Evolutionary conservation across 2,888 invertebrate species (phyloP).

Genomic region (Dendrolimus pini): DNA sequence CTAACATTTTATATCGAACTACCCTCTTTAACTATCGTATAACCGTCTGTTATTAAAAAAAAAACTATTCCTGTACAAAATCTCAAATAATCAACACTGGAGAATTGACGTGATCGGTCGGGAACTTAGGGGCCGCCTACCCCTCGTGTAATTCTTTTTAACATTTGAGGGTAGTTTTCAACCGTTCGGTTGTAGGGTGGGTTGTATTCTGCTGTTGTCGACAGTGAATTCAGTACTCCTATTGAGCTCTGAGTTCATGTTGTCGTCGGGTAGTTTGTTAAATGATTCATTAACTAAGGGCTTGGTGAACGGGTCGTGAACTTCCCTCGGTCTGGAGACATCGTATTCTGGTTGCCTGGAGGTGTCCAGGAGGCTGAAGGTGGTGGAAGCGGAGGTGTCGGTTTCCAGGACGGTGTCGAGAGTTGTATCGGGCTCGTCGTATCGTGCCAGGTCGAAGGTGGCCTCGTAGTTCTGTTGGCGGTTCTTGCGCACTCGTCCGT

Average conservation of each 20-base stretch:
- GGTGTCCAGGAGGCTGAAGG: slow-evolving; percentile 45
- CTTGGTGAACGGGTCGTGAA: slow-evolving; percentile 18
- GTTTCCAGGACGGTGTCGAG: slow-evolving; percentile 42
- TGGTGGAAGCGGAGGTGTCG: slow-evolving; percentile 24
- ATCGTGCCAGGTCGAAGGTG: slow-evolving; percentile 50
- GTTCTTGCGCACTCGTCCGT: slow-evolving; percentile 47
- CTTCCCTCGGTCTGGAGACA: slow-evolving; percentile 10
- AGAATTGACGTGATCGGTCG: slow-evolving; percentile 31
- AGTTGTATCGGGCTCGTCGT: slow-evolving; percentile 45
- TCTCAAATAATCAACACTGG: slow-evolving; percentile 41
- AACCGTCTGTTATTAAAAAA: slow-evolving; percentile 29
- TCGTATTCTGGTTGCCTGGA: slow-evolving; percentile 41
- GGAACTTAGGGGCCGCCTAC: slow-evolving; percentile 52
- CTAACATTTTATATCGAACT: slow-evolving; percentile 16
- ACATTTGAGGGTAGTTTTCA: slow-evolving; percentile 28
- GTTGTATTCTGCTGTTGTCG: slow-evolving; percentile 59
- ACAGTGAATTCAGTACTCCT: slow-evolving; percentile 35
- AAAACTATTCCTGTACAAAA: slow-evolving; percentile 42
- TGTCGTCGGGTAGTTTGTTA: slow-evolving; percentile 62
- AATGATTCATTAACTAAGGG: slow-evolving; percentile 29
- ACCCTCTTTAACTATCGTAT: slow-evolving; percentile 33
- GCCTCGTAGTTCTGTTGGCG: slow-evolving; percentile 32
- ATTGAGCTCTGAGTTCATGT: slow-evolving; percentile 65
- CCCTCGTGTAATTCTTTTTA: slow-evolving; percentile 51
- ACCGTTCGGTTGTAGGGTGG: slow-evolving; percentile 67